These are phyloP conservation scores for Pholis gunnellus DNA, from an alignment of 2,113 vertebrate genomes.

Conservation along the genomic window DNA sequence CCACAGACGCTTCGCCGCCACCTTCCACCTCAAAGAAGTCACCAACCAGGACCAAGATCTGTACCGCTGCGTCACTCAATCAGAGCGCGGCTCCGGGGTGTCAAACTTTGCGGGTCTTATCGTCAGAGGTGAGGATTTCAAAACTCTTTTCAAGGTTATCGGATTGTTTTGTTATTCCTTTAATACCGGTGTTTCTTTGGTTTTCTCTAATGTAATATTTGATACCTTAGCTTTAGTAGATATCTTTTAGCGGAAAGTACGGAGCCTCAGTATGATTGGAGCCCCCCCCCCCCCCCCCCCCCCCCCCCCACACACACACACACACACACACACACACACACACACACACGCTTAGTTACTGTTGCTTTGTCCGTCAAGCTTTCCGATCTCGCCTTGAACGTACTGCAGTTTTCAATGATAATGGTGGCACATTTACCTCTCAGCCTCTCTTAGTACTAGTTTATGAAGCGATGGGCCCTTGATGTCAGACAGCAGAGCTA, in stretches of 20 bases:
- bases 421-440: not conserved
- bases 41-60: conserved; percentile 95
- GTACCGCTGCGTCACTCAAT: conserved; percentile 98
- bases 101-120: conserved; percentile 98
- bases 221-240: not conserved
- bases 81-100: conserved; percentile 95
- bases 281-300: not conserved
- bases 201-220: not conserved
- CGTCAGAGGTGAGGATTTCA: conserved; percentile 89
- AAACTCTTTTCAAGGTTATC: not conserved
- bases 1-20: conserved; percentile 96
- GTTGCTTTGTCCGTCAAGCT: not conserved
- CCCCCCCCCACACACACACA: not conserved
- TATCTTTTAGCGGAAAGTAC: not conserved
- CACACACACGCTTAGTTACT: not conserved
- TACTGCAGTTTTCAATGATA: not conserved
- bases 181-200: not conserved
- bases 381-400: not conserved
- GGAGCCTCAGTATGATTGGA: not conserved
- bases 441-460: too few species aligned
- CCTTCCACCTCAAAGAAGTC: conserved; percentile 95
- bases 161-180: not conserved
- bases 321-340: too few species aligned
- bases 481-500: not conserved
- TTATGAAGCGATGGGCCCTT: not conserved